Conservation (phyloP, 2,113 vertebrate species). For the Leucoraja erinaceus region DNA sequence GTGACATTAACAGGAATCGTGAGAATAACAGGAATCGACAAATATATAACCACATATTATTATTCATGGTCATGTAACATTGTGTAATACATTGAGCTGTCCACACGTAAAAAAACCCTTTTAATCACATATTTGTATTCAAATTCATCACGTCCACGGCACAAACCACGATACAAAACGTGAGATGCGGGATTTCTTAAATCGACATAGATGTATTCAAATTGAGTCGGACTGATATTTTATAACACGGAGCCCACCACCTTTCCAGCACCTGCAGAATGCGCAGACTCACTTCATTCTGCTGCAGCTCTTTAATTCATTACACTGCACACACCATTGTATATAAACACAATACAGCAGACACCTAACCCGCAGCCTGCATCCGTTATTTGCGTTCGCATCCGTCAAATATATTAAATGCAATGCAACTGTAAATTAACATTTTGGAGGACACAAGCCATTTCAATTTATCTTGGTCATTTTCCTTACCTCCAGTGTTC, state of each 20-base stretch:
- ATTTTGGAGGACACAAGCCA: conserved; percentile 11
- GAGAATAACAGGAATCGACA: not conserved
- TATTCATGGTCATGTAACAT: conserved; percentile 5
- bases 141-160: not conserved
- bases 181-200: not conserved
- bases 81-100: not conserved
- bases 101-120: not conserved
- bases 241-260: conserved; percentile 48
- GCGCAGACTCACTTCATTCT: conserved; percentile 69
- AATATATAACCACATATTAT: not conserved
- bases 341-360: conserved; percentile 54
- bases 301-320: conserved; percentile 70
- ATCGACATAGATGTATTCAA: not conserved
- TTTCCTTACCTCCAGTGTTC: conserved; percentile 85
- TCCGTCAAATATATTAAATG: not conserved
- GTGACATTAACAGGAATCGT: not conserved
- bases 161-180: not conserved
- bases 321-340: conserved; percentile 55
- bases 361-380: not conserved
- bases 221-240: not conserved
- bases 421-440: not conserved
- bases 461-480: not conserved
- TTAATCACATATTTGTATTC: not conserved
- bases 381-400: not conserved
- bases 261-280: conserved; percentile 84